Evolutionary conservation across 2,113 vertebrate genomes (phyloP).

Genomic region (Carassius gibelio): DNA sequence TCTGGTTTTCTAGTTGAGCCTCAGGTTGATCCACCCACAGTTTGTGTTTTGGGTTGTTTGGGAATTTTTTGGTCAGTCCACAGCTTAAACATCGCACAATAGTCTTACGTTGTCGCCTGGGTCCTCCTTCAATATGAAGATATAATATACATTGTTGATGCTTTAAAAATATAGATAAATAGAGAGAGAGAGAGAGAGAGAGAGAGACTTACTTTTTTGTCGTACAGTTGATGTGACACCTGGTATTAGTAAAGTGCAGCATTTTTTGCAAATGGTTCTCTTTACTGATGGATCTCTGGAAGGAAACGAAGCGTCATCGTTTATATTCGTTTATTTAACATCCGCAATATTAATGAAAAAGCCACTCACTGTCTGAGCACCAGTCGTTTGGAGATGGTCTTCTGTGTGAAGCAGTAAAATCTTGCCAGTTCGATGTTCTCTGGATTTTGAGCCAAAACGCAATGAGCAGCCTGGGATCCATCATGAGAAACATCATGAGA

Average conservation of each 20-base stretch:
- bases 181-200: not conserved
- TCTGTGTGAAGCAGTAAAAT: conserved; percentile 86
- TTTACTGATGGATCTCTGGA: conserved; percentile 83
- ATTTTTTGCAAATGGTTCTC: conserved; percentile 81
- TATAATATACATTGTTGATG: not conserved
- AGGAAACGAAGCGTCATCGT: not conserved
- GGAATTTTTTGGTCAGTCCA: conserved; percentile 71
- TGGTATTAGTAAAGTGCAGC: conserved; percentile 77
- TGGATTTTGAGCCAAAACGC: conserved; percentile 81
- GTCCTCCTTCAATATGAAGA: conserved; percentile 60
- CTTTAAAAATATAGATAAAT: not conserved
- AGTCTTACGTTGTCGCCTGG: conserved; percentile 66
- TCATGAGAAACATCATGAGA: not conserved
- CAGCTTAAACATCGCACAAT: conserved; percentile 77
- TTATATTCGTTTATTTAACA: not conserved
- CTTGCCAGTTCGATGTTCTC: conserved; percentile 82
- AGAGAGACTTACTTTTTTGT: conserved; percentile 71
- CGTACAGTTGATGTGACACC: conserved; percentile 78
- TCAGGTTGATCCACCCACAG: conserved; percentile 79
- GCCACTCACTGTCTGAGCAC: conserved; percentile 84
- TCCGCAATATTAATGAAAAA: not conserved
- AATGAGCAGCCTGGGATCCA: conserved; percentile 83
- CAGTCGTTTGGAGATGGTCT: conserved; percentile 81
- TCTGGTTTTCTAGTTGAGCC: conserved; percentile 73
- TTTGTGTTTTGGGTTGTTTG: conserved; percentile 75